phyloP scores from a whole-genome alignment of 2,888 invertebrate genomes.

The Papilio demoleus region DNA sequence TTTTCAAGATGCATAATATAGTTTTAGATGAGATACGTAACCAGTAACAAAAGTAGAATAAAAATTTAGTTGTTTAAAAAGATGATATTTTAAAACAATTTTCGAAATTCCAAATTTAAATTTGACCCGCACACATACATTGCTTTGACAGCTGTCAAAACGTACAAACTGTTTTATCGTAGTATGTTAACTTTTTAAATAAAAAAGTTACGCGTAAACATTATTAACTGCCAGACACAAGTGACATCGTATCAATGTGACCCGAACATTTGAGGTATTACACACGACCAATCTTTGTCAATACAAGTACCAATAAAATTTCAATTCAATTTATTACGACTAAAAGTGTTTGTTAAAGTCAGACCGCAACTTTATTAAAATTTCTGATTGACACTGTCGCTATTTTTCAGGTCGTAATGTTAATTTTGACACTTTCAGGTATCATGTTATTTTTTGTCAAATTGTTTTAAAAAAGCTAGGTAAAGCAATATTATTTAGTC shows the following conservation, averaged over 20 bases:
- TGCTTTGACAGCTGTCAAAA: not conserved
- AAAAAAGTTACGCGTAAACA: not conserved
- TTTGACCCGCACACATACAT: not conserved
- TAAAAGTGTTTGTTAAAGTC: constrained; percentile 17
- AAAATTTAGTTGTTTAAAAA: too few relatives aligned
- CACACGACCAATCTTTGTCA: constrained; percentile 7
- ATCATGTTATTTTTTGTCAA: too few relatives aligned
- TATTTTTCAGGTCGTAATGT: not conserved
- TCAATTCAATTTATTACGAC: constrained; percentile 14
- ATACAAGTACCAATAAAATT: constrained; percentile 11
- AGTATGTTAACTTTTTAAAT: not conserved
- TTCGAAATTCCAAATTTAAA: not conserved
- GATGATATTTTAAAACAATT: too few relatives aligned
- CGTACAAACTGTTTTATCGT: not conserved
- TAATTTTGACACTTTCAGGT: too few relatives aligned
- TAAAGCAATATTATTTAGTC: too few relatives aligned
- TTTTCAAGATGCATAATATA: not conserved
- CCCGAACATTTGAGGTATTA: constrained; percentile 18
- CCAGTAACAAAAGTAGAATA: too few relatives aligned
- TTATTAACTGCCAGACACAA: constrained; percentile 15
- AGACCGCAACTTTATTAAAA: not conserved
- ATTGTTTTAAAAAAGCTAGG: too few relatives aligned
- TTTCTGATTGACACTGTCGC: not conserved
- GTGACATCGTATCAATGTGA: not conserved
- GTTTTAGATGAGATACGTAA: too few relatives aligned